A percentile compares a stretch with the other conserved stretches of the same genome.
These are phyloP conservation scores for Tetragonula carbonaria DNA, from an alignment of 2,888 invertebrate genomes.

Conservation along the genomic window DNA sequence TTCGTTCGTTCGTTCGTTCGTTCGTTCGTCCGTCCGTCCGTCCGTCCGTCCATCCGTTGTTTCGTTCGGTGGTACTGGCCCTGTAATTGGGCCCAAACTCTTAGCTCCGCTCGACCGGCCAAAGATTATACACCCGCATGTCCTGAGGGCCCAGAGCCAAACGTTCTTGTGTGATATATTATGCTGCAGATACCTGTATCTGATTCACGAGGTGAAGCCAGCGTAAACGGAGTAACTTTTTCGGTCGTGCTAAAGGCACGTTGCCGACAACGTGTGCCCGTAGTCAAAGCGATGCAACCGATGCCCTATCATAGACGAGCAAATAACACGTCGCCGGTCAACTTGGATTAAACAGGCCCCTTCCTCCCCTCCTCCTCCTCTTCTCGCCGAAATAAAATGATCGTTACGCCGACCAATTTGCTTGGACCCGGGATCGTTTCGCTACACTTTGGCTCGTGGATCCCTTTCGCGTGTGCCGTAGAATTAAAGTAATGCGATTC, in stretches of 20 bases:
- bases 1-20: constrained; percentile 81
- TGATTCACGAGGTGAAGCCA: constrained; percentile 82
- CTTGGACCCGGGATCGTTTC: constrained; percentile 17
- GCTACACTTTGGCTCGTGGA: constrained; percentile 20
- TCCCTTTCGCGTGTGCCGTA: neutral
- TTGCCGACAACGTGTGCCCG: constrained; percentile 11
- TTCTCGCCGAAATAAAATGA: neutral
- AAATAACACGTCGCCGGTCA: constrained; percentile 49
- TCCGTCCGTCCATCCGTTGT: constrained; percentile 57
- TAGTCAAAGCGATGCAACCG: constrained; percentile 14
- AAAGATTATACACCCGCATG: constrained; percentile 84
- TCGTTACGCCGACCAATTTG: constrained; percentile 27
- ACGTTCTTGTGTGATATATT: constrained; percentile 83
- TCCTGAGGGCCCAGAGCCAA: constrained; percentile 81
- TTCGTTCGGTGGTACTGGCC: constrained; percentile 82
- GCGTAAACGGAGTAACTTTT: constrained; percentile 81
- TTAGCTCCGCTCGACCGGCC: constrained; percentile 81
- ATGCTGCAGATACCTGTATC: constrained; percentile 82
- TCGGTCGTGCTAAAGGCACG: constrained; percentile 62
- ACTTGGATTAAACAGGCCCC: constrained; percentile 18
- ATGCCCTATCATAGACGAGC: constrained; percentile 51
- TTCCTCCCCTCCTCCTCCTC: neutral
- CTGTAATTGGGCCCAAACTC: constrained; percentile 84
- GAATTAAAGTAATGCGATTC: constrained; percentile 21
- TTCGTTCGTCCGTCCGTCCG: constrained; percentile 74